Base-by-base conservation (phyloP, 2,888 invertebrate genomes). In the Ischnura elegans region DNA sequence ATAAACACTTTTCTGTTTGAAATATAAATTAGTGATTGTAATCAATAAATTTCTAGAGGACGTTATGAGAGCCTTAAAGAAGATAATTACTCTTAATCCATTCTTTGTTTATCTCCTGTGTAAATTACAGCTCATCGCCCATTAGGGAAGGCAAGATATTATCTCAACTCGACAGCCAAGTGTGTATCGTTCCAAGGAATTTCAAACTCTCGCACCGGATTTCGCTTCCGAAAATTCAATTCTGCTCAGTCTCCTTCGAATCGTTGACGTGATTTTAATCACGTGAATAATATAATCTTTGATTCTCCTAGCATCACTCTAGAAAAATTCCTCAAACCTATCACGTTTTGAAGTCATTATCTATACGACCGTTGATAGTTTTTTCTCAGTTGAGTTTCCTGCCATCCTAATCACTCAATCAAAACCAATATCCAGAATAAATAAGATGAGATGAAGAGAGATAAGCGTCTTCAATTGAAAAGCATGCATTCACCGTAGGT, bases 81-180 rank as follows among this genome's bases (percentile, higher is more conserved):
- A 76, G n/a, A 19, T 36, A 76, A 76, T 76, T 36, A 76, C 76
- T 8, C 29, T 2, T 16, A 51, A 21, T 76, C 36, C 16, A 76
- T 36, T 16, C 16, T 36, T 10, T 36, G 25, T 36, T 76, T 36
- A 76, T 76, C 16, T 76, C 8, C 10, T 13, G 13, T 76, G 36
- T 36, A 13, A 76, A 76, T 76, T 36, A 19, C 29, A 45, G 25
- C 61, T 43, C 90, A 21, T 61, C 61, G 2, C 43, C 2, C 61
- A 66, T 61, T n/a, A 43, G 45, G n/a, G 2, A 43, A 21, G 36
- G 42, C 55, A 42, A 55, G 8, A 51, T 21, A 42, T 90, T 61
- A 43, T 43, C 90, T 90, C 90, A 2, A 36, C 76, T 55, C 66
- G 61, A 29, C 29, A 36, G 61, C 66, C 90, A 43, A 90, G 55